Evolutionary conservation across 1,140 invertebrate species (phyloP), one percentile per base, ranked within the genome.

Genomic region (Harlomillsia oculata): DNA sequence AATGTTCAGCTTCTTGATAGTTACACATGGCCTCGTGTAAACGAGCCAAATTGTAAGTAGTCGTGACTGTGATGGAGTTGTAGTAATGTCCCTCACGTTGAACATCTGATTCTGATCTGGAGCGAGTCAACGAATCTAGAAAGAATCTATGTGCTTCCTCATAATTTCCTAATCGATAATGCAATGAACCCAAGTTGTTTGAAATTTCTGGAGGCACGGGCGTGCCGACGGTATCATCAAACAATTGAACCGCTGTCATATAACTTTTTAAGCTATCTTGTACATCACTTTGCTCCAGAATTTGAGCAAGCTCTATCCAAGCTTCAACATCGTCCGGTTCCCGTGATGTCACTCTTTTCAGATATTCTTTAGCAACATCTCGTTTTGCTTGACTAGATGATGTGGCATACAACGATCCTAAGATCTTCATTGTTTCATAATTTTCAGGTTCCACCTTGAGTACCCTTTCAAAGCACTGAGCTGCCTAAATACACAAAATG

Each of bases 361-460:
- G 72, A 72, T 92, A 87, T 66, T 83, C 86, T 71, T 89, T 88
- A 0, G 94, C 94, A 57, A 90, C 87, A 64, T 97, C 90, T 28
- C 91, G 75, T 74, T 96, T 96, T 0, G 86, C 85, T 70, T 87
- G 88, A 54, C 83, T 96, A 56, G 74, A 79, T 1, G 90, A 93
- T 68, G 85, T 89, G 0, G 93, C 93, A 72, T 99, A 99, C 0
- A 99, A 74, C 0, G 94, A 97, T 0, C 95, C 96, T 1, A 99
- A 76, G 62, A 99, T 98, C 72, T 99, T 98, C 91, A 99, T 96
- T 5, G 96, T 97, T 74, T 99, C 97, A 70, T 97, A 97, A 73
- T 99, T 99, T 4, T 90, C 90, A 0, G 95, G 92, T 69, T 97
- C 90, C 1, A 82, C 86, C 77, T 99, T 98, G 3, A 99, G 73